These are phyloP conservation scores for Muscicapa adusta DNA, from an alignment of 2,113 vertebrate species.

Conservation along the genomic window DNA sequence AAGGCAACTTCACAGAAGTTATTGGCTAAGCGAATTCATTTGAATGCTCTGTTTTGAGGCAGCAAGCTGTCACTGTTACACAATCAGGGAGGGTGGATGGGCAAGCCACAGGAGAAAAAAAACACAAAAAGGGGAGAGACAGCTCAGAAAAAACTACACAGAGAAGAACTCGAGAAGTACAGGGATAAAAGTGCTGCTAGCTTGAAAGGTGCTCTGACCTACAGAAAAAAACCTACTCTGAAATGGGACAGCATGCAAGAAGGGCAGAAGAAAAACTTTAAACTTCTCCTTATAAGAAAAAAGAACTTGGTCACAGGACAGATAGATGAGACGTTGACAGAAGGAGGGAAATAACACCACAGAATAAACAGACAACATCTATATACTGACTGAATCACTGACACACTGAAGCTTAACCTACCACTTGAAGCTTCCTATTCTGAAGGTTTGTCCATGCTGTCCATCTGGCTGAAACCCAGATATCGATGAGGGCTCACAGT, in stretches of 20 bases:
- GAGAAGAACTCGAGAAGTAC: neutral
- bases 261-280: neutral
- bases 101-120: constrained; percentile 31
- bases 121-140: neutral
- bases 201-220: neutral
- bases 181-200: neutral
- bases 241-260: neutral
- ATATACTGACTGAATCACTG: neutral
- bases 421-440: neutral
- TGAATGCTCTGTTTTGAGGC: constrained; percentile 85
- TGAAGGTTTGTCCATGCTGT: neutral
- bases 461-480: neutral
- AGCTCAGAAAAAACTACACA: neutral
- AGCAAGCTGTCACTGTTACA: constrained; percentile 80
- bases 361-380: neutral
- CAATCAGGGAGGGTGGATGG: constrained; percentile 66
- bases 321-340: neutral
- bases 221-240: neutral
- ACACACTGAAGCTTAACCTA: neutral
- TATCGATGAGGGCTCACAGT: neutral
- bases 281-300: neutral
- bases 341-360: neutral
- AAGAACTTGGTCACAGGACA: neutral
- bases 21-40: constrained; percentile 86
- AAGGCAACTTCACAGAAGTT: constrained; percentile 90